Evolutionary conservation across 2,797 vertebrate genomes (phyloP).

Genomic region (Lepilemur septentrionalis): DNA sequence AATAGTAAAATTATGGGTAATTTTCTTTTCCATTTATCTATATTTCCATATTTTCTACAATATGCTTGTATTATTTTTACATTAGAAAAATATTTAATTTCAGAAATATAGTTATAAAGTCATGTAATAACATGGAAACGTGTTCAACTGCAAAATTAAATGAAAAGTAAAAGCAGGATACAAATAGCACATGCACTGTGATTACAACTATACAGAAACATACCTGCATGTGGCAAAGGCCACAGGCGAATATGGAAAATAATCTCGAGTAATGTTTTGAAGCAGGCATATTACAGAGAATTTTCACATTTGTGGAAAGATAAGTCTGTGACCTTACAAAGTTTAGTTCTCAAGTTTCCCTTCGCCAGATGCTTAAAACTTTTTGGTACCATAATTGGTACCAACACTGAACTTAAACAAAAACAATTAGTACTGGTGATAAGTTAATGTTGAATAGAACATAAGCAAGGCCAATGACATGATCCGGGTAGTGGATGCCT

Average conservation of each 20-base stretch:
- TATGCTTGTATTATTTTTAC: conserved; percentile 32
- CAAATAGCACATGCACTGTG: not conserved
- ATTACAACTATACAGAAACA: conserved; percentile 6
- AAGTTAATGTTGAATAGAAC: not conserved
- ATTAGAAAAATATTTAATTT: conserved; percentile 46
- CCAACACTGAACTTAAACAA: not conserved
- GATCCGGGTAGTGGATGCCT: not conserved
- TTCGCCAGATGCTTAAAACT: conserved; percentile 5
- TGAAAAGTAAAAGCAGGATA: conserved; percentile 17
- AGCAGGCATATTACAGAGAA: not conserved
- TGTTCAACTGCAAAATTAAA: not conserved
- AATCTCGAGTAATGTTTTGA: not conserved
- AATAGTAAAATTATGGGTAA: conserved; percentile 42
- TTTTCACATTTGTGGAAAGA: conserved; percentile 19
- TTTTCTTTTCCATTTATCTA: conserved; percentile 21
- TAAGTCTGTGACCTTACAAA: not conserved
- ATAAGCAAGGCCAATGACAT: not conserved
- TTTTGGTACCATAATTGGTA: not conserved
- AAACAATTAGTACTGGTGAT: not conserved
- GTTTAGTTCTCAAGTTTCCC: conserved; percentile 10
- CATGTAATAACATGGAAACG: conserved; percentile 7
- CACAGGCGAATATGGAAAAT: not conserved
- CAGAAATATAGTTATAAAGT: conserved; percentile 33
- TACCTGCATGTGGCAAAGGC: not conserved
- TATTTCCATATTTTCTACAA: conserved; percentile 52